Conservation (phyloP, 2,113 vertebrate species). For the Periophthalmodon schlosseri region DNA sequence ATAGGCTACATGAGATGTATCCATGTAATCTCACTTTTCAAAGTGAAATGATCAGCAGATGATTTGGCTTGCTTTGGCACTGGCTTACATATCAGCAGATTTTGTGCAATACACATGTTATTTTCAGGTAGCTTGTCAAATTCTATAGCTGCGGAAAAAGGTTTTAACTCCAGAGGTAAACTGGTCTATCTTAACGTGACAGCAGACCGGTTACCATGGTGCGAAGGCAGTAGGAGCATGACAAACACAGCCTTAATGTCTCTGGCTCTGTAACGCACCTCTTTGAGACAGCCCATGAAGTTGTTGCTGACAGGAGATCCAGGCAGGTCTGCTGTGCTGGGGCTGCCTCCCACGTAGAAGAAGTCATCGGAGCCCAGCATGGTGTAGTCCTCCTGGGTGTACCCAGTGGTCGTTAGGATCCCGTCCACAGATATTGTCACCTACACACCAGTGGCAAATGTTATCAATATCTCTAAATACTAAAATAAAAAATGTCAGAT, state of each 20-base stretch:
- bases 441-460: constrained; percentile 74
- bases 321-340: constrained; percentile 90
- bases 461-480: background rate
- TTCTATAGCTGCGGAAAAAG: background rate
- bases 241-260: background rate
- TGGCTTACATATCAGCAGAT: background rate
- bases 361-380: constrained; percentile 4
- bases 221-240: background rate
- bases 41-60: too few relatives aligned
- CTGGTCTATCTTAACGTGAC: background rate
- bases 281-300: constrained; percentile 84
- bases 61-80: background rate
- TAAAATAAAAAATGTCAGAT: background rate
- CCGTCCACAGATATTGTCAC: constrained; percentile 99
- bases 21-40: too few relatives aligned
- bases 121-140: background rate
- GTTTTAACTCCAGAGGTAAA: background rate
- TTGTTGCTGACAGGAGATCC: constrained; percentile 13
- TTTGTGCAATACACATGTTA: background rate
- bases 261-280: constrained; percentile 75
- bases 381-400: constrained; percentile 13
- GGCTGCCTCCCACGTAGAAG: constrained; percentile 92
- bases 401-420: constrained; percentile 80
- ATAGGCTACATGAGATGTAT: too few relatives aligned
- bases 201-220: background rate